phyloP scores from a whole-genome alignment of 2,888 invertebrate species.

The Carpatolechia fugitivella region DNA sequence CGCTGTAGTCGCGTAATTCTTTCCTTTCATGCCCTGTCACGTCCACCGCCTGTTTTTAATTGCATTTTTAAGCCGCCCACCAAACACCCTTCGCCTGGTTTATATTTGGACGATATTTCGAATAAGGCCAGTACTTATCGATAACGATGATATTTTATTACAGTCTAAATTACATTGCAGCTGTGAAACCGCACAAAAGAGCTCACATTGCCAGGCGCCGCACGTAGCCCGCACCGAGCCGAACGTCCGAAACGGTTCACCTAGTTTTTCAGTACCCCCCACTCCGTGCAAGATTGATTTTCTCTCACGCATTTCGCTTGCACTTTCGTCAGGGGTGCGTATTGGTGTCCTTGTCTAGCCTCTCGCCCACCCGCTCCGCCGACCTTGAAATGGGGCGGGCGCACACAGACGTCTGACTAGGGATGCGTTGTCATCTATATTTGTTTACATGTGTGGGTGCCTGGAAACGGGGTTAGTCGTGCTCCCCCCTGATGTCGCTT shows the following conservation, averaged over 20 bases:
- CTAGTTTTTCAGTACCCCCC: constrained; percentile 67
- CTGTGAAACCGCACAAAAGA: constrained; percentile 9
- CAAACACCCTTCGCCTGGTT: background rate
- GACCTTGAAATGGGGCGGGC: constrained; percentile 72
- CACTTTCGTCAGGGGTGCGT: constrained; percentile 63
- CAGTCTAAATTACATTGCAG: background rate
- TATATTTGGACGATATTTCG: background rate
- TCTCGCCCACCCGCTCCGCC: constrained; percentile 45
- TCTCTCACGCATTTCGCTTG: constrained; percentile 74
- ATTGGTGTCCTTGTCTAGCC: constrained; percentile 50
- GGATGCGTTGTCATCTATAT: constrained; percentile 50
- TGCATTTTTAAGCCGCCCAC: constrained; percentile 12
- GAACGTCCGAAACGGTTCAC: constrained; percentile 62
- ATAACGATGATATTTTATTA: too few relatives aligned
- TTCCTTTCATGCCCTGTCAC: constrained; percentile 10
- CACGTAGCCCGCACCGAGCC: constrained; percentile 44
- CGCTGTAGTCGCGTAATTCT: constrained; percentile 1
- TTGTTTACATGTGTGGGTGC: constrained; percentile 33
- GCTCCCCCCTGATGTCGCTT: constrained; percentile 54
- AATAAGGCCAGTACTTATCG: too few relatives aligned
- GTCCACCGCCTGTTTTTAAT: constrained; percentile 11
- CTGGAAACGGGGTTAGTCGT: constrained; percentile 68
- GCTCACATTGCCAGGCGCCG: constrained; percentile 34
- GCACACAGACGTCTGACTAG: constrained; percentile 49
- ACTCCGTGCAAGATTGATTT: constrained; percentile 77